Evolutionary conservation across 2,113 vertebrate genomes (phyloP).

Genomic region (Crotalus viridis): DNA sequence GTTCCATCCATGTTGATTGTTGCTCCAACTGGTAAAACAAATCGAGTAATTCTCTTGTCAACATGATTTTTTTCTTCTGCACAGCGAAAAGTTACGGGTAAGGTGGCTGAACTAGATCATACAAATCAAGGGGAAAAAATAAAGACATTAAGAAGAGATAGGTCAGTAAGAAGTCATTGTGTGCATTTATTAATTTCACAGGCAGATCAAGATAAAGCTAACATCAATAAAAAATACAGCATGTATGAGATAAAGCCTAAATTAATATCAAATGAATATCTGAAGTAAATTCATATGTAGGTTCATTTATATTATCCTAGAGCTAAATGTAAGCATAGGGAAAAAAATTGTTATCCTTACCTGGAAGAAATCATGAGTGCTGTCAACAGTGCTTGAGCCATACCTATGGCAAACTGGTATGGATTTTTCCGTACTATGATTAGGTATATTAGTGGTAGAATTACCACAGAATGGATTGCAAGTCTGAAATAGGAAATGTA

Average conservation of each 20-base stretch:
- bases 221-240: neutral
- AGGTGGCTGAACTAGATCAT: slow-evolving; percentile 85
- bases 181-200: neutral
- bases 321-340: neutral
- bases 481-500: slow-evolving; percentile 75
- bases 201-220: neutral
- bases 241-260: neutral
- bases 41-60: slow-evolving; percentile 95
- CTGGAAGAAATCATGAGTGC: slow-evolving; percentile 93
- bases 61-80: slow-evolving; percentile 91
- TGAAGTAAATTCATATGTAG: neutral
- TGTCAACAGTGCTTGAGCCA: slow-evolving; percentile 94
- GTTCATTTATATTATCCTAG: neutral
- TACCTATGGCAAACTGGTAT: slow-evolving; percentile 87
- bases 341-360: slow-evolving; percentile 60
- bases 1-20: slow-evolving; percentile 99
- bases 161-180: neutral
- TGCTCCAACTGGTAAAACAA: slow-evolving; percentile 93
- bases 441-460: slow-evolving; percentile 90
- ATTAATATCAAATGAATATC: neutral
- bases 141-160: slow-evolving; percentile 24
- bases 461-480: slow-evolving; percentile 84
- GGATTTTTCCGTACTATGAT: slow-evolving; percentile 92
- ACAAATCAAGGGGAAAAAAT: slow-evolving; percentile 29
- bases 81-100: slow-evolving; percentile 96